Evolutionary conservation across 2,113 vertebrate species (phyloP).

Genomic region (Cyphomyrus discorhynchus): DNA sequence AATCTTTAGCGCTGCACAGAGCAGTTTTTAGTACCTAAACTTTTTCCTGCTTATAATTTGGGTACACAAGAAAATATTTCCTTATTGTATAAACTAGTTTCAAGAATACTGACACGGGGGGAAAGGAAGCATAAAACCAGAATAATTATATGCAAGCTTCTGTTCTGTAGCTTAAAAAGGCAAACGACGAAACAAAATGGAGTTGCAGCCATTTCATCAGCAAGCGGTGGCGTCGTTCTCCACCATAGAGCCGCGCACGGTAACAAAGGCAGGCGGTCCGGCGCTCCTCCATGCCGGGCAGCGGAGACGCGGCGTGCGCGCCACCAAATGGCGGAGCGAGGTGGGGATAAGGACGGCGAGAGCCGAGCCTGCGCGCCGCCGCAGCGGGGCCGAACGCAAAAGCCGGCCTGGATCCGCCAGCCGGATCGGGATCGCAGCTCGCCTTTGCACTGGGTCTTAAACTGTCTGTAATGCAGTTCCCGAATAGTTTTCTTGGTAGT

Average conservation of each 20-base stretch:
- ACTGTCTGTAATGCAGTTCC: slow-evolving; percentile 18
- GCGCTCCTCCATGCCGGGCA: slow-evolving; percentile 40
- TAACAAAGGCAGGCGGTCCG: slow-evolving; percentile 17
- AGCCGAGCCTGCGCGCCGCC: slow-evolving; percentile 22
- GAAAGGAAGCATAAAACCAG: background rate
- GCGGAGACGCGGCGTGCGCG: background rate
- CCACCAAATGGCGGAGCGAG: slow-evolving; percentile 45
- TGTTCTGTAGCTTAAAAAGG: background rate
- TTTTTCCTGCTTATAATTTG: background rate
- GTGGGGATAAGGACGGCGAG: slow-evolving; percentile 31
- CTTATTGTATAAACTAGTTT: background rate
- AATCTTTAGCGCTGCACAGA: background rate
- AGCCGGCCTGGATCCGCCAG: slow-evolving; percentile 8
- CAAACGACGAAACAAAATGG: background rate
- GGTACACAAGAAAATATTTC: background rate
- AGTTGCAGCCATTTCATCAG: slow-evolving; percentile 9
- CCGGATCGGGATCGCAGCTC: slow-evolving; percentile 14
- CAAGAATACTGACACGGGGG: background rate
- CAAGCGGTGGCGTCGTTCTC: background rate
- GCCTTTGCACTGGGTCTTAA: background rate
- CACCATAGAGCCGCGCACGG: background rate
- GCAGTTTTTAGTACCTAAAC: background rate
- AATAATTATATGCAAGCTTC: background rate
- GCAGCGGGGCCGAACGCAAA: slow-evolving; percentile 22
- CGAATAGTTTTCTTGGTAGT: slow-evolving; percentile 20